Evolutionary conservation across 1,140 invertebrate genomes (phyloP).

Genomic region (Drosophila erecta): DNA sequence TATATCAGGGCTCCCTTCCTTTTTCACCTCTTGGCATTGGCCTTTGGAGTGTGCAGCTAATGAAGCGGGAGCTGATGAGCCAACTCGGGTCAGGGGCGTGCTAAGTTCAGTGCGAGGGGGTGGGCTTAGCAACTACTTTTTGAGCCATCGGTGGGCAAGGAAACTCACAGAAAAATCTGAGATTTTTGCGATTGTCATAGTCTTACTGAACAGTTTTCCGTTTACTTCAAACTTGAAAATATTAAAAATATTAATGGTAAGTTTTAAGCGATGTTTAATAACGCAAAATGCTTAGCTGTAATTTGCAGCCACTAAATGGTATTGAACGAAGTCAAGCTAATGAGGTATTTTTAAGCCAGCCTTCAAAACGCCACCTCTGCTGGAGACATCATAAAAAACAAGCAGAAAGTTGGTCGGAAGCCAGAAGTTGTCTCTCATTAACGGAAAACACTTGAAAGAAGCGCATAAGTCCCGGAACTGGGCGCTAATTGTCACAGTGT

Average conservation of each 20-base stretch:
- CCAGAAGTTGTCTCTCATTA: conserved; percentile 56
- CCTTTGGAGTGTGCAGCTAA: conserved; percentile 71
- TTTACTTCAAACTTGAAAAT: neutral
- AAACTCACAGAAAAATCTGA: neutral
- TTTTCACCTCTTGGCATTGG: conserved; percentile 78
- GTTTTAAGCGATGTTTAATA: too few species aligned
- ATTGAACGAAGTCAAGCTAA: neutral
- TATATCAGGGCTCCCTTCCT: neutral
- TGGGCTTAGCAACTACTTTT: conserved; percentile 5
- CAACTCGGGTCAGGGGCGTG: conserved; percentile 38
- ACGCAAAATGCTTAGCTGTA: neutral
- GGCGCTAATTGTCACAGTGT: conserved; percentile 58
- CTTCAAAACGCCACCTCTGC: neutral
- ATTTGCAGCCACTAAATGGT: neutral
- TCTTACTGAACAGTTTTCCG: neutral
- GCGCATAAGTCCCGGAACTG: conserved; percentile 38
- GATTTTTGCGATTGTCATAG: neutral
- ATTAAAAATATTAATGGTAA: neutral
- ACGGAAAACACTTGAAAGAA: conserved; percentile 54
- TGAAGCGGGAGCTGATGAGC: conserved; percentile 72
- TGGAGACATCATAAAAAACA: conserved; percentile 21
- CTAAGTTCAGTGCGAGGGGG: neutral
- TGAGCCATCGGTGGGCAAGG: neutral
- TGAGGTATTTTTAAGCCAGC: too few species aligned
- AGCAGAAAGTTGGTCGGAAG: conserved; percentile 8